Evolutionary conservation across 2,113 vertebrate species (phyloP).

Genomic region (Rhea americana): DNA sequence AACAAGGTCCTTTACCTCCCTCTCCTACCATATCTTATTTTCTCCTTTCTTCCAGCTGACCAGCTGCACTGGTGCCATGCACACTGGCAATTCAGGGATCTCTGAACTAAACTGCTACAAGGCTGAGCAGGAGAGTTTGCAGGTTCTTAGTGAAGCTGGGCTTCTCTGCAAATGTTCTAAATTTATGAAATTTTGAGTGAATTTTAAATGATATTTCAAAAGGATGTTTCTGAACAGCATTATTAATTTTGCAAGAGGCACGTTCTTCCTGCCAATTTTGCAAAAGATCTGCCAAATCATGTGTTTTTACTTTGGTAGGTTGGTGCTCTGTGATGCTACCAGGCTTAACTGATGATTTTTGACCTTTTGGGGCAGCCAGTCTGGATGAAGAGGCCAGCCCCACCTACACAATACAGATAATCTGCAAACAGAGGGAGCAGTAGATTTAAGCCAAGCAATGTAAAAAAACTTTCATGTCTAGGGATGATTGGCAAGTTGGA

Average conservation of each 20-base stretch:
- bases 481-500: not conserved
- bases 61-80: not conserved
- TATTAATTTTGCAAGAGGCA: not conserved
- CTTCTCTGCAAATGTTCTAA: not conserved
- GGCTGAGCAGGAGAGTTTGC: not conserved
- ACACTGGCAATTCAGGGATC: not conserved
- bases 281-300: not conserved
- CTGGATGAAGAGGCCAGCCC: not conserved
- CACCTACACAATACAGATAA: not conserved
- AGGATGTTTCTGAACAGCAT: not conserved
- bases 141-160: not conserved
- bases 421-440: not conserved
- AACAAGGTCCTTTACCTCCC: rapidly evolving
- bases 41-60: conserved; percentile 15
- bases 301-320: not conserved
- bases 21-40: conserved; percentile 1
- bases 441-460: not conserved
- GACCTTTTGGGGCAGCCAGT: not conserved
- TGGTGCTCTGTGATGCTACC: not conserved
- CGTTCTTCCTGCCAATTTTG: not conserved
- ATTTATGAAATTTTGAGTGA: not conserved
- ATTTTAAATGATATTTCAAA: not conserved
- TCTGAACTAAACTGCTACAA: conserved; percentile 4
- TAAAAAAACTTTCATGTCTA: not conserved
- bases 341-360: not conserved